Evolutionary conservation across 1,140 invertebrate genomes (phyloP), one percentile per base, ranked within the genome.

Genomic region (Cataglyphis hispanica): DNA sequence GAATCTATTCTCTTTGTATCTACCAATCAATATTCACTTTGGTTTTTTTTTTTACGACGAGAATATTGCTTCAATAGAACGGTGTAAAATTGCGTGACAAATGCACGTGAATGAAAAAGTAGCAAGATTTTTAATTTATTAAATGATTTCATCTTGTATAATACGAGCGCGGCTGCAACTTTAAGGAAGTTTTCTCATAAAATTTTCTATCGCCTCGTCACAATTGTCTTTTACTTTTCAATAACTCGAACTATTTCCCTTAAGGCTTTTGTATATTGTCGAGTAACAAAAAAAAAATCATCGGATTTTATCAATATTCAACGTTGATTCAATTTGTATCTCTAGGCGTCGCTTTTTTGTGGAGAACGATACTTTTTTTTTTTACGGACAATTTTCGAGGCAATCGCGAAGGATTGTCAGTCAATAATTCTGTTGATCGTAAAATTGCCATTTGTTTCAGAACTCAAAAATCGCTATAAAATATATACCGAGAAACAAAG

Each of bases 381-480:
- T 74, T 58, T 22, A 31, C 13, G 25, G n/a, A 8, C 22, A 69
- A 3, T 43, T 78, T 66, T 66, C 27, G 27, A 22, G n/a, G 13
- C 1, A 77, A 46, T 76, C 19, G 13, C 40, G 40, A 60, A 83
- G 31, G 34, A 58, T 37, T 72, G 27, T 40, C 66, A 34, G 13
- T 50, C 43, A 80, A 53, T 53, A 53, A 53, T 53, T 58, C 50
- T 27, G 8, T 53, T 37, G 13, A 53, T 4, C 3, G 34, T 77
- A 13, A 85, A 77, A 67, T 76, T 10, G 31, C 37, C 37, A 86
- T 86, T 84, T 50, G 34, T 93, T 92, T 34, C 90, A 95, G 94
- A 94, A 93, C 70, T 93, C 93, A n/a, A 97, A 98, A 91, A 98
- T 99, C 1, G 98, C 98, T 22, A 97, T 99, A 67, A 99, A 99